Conservation (phyloP, 1,140 invertebrate genomes). For the Tetramorium alpestre region DNA sequence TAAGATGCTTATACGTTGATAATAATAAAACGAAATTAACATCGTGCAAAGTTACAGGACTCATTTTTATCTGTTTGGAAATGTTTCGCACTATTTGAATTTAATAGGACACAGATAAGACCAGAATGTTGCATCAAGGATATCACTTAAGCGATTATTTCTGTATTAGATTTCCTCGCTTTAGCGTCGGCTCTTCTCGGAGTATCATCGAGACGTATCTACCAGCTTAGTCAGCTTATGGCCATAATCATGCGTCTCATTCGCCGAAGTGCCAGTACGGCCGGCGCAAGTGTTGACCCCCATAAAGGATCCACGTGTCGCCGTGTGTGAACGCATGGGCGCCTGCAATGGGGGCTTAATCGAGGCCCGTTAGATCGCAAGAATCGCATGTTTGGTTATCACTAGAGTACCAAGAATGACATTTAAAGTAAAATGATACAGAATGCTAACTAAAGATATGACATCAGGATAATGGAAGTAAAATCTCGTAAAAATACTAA, state of each 20-base stretch:
- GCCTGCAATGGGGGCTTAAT: constrained; percentile 43
- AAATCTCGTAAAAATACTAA: not conserved
- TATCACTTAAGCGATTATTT: constrained; percentile 40
- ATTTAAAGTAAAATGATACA: not conserved
- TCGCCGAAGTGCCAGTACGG: constrained; percentile 39
- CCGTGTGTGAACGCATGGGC: constrained; percentile 37
- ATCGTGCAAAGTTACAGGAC: not conserved
- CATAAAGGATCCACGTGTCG: constrained; percentile 64
- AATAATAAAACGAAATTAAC: not conserved
- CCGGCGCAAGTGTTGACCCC: constrained; percentile 48
- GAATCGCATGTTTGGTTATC: not conserved
- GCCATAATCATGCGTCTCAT: constrained; percentile 53
- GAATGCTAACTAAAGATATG: not conserved
- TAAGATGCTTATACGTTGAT: not conserved
- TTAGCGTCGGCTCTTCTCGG: constrained; percentile 1
- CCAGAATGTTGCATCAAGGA: not conserved
- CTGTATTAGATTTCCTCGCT: constrained; percentile 38
- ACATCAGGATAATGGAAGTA: not conserved
- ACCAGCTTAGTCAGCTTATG: constrained; percentile 60
- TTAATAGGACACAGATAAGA: not conserved
- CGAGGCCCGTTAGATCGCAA: constrained; percentile 8
- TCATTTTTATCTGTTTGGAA: not conserved
- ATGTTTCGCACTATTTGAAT: not conserved
- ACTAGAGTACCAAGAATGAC: not conserved
- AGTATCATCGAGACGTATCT: constrained; percentile 37